Conservation (phyloP, 1,140 invertebrate species). For the Papilio aristodemus region DNA sequence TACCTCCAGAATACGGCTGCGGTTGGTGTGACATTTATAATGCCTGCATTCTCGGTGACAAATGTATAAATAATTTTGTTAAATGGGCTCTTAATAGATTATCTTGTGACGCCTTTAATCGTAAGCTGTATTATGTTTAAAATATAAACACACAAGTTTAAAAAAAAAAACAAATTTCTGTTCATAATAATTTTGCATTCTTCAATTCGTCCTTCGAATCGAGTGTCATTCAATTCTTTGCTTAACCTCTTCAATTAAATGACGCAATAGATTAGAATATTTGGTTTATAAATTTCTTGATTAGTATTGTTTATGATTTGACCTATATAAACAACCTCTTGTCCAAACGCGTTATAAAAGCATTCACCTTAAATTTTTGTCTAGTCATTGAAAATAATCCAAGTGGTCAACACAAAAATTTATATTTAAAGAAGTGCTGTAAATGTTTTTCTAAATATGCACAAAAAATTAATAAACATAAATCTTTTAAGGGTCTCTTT, state of each 20-base stretch:
- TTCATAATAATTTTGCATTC: background rate
- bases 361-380: background rate
- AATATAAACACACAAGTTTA: conserved; percentile 4
- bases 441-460: background rate
- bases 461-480: background rate
- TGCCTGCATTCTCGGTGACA: conserved; percentile 36
- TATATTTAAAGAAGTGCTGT: background rate
- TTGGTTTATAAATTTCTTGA: background rate
- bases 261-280: background rate
- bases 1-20: conserved; percentile 46
- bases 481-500: background rate
- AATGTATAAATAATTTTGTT: conserved; percentile 44
- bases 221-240: background rate
- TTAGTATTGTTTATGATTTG: background rate
- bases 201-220: background rate
- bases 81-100: conserved; percentile 46
- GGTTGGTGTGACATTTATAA: conserved; percentile 47
- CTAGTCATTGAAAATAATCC: background rate
- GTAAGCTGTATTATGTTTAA: conserved; percentile 41
- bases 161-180: background rate
- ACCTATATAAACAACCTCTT: background rate
- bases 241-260: conserved; percentile 4
- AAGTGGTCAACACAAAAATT: background rate
- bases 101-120: conserved; percentile 41
- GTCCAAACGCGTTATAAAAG: background rate